Conservation (phyloP, 2,797 vertebrate species). For the Tenualosa thibaudeaui region DNA sequence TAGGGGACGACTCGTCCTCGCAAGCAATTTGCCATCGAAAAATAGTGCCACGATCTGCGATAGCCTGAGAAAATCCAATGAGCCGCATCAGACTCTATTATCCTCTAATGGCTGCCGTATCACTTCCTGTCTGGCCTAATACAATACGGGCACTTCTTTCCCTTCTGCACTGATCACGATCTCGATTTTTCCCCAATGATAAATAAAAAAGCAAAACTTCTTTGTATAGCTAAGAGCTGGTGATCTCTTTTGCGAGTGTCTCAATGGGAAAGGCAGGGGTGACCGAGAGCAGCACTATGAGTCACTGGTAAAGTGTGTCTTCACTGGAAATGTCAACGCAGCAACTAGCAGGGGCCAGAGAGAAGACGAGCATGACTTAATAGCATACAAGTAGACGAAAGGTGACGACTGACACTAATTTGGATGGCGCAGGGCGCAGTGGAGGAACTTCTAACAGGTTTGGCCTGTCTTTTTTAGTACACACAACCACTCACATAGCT, state of each 20-base stretch:
- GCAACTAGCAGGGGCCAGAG: background rate
- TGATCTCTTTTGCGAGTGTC: background rate
- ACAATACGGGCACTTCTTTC: background rate
- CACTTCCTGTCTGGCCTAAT: constrained; percentile 49
- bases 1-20: constrained; percentile 70
- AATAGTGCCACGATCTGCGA: constrained; percentile 60
- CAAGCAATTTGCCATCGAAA: constrained; percentile 74
- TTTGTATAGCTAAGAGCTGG: background rate
- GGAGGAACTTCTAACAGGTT: background rate
- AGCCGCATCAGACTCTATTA: constrained; percentile 73
- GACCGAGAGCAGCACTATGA: background rate
- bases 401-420: background rate
- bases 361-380: background rate
- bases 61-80: constrained; percentile 69
- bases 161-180: background rate
- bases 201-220: background rate
- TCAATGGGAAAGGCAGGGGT: background rate
- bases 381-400: background rate
- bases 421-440: background rate
- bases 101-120: constrained; percentile 60
- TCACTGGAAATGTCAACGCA: background rate
- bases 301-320: background rate
- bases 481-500: background rate
- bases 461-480: background rate
- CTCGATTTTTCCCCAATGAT: background rate